Percentiles rank a stretch among this genome's conserved stretches.
phyloP scores from a whole-genome alignment of 2,888 invertebrate species.

The Hypomecis punctinalis region DNA sequence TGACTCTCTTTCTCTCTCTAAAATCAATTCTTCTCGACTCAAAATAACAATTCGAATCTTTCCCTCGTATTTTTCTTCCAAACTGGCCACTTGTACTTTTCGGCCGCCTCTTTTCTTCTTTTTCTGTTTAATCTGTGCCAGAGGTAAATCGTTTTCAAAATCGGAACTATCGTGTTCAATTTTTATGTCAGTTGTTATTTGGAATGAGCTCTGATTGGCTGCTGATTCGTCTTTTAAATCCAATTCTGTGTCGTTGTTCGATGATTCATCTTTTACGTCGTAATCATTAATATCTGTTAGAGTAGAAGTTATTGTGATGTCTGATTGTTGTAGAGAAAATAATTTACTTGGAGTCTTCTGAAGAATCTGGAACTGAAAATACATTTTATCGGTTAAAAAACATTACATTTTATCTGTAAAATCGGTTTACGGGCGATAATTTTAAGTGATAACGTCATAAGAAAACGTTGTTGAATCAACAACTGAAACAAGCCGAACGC shows the following conservation, averaged over 20 bases:
- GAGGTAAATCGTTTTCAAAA: conserved; percentile 52
- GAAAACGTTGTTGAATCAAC: too few relatives aligned
- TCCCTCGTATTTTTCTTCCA: conserved; percentile 54
- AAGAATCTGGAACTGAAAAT: conserved; percentile 21
- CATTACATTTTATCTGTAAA: too few relatives aligned
- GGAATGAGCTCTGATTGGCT: conserved; percentile 22
- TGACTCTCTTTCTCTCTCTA: conserved; percentile 58
- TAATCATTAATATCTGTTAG: conserved; percentile 1
- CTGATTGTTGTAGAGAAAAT: conserved; percentile 24
- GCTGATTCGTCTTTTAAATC: conserved; percentile 14
- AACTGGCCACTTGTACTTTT: conserved; percentile 18
- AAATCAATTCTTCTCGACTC: conserved; percentile 54
- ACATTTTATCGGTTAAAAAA: too few relatives aligned
- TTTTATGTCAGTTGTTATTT: conserved; percentile 56
- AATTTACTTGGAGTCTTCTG: conserved; percentile 9
- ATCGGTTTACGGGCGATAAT: too few relatives aligned
- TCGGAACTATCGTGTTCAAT: conserved; percentile 59
- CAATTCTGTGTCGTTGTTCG: neutral
- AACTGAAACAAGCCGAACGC: too few relatives aligned
- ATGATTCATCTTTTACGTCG: conserved; percentile 16
- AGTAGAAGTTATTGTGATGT: conserved; percentile 23
- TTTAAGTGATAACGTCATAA: too few relatives aligned
- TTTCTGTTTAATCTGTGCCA: conserved; percentile 47
- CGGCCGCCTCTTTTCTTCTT: conserved; percentile 21
- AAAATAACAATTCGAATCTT: conserved; percentile 60